phyloP scores from a whole-genome alignment of 2,888 invertebrate species.

The Notodonta ziczac region DNA sequence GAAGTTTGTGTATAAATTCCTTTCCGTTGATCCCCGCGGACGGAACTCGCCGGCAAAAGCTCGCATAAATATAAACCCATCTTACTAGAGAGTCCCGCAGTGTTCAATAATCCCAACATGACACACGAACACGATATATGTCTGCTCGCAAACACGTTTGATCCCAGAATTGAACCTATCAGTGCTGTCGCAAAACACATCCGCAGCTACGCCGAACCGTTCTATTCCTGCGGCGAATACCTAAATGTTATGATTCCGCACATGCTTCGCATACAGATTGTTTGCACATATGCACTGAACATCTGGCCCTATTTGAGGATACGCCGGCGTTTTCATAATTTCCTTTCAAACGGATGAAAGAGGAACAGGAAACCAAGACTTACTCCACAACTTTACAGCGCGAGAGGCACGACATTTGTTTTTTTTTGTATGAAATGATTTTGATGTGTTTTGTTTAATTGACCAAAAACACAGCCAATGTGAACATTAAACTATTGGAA shows the following conservation, averaged over 20 bases:
- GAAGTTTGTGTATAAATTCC: too few relatives aligned
- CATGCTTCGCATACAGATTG: slow-evolving; percentile 18
- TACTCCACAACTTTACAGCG: too few relatives aligned
- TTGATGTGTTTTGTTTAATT: too few relatives aligned
- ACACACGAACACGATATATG: slow-evolving; percentile 10
- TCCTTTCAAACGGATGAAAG: not conserved
- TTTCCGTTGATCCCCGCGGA: too few relatives aligned
- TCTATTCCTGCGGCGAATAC: slow-evolving; percentile 16
- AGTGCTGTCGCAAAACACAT: slow-evolving; percentile 11
- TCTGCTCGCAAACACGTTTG: slow-evolving; percentile 10
- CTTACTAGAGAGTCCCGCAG: not conserved
- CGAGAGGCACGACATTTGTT: too few relatives aligned
- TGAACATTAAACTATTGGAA: too few relatives aligned
- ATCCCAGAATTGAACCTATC: slow-evolving; percentile 25
- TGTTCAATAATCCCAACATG: slow-evolving; percentile 22
- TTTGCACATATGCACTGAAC: not conserved
- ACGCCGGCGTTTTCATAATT: not conserved
- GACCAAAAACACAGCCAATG: too few relatives aligned
- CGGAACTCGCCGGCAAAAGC: too few relatives aligned
- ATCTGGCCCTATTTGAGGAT: not conserved
- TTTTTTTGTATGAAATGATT: too few relatives aligned
- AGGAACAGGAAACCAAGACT: not conserved
- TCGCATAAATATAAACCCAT: not conserved
- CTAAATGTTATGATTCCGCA: slow-evolving; percentile 26
- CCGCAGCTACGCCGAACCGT: slow-evolving; percentile 12